Conservation (phyloP, 1,140 invertebrate species). For the Drepana arcuata region DNA sequence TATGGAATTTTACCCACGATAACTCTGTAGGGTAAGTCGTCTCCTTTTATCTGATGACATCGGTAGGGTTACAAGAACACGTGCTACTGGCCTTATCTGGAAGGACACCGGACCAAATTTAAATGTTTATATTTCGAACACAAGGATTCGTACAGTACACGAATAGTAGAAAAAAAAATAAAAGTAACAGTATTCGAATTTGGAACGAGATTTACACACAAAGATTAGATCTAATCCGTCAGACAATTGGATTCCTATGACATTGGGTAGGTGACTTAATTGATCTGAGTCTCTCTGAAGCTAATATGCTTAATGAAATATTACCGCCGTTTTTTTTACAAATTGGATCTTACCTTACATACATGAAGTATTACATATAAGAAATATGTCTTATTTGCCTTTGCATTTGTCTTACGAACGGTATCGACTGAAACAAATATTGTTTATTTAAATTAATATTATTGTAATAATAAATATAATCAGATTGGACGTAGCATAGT, state of each 20-base stretch:
- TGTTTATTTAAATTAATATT: background rate
- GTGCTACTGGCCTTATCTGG: slow-evolving; percentile 19
- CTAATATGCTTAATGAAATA: too few relatives aligned
- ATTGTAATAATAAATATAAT: background rate
- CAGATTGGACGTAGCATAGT: background rate
- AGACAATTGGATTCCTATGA: too few relatives aligned
- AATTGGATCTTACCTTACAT: background rate
- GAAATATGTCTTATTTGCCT: background rate
- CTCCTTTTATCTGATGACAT: slow-evolving; percentile 35
- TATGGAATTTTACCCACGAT: slow-evolving; percentile 28
- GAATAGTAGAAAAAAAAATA: too few relatives aligned
- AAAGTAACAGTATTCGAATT: too few relatives aligned
- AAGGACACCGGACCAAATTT: too few relatives aligned
- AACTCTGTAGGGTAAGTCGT: slow-evolving; percentile 36
- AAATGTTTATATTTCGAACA: too few relatives aligned
- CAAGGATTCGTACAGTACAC: too few relatives aligned
- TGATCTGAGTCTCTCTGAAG: too few relatives aligned
- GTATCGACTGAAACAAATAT: background rate
- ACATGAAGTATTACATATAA: background rate
- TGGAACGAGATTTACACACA: too few relatives aligned
- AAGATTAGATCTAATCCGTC: too few relatives aligned
- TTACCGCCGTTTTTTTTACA: background rate
- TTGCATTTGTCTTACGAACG: background rate
- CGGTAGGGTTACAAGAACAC: slow-evolving; percentile 23
- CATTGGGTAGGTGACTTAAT: too few relatives aligned